phyloP scores from a whole-genome alignment of 1,140 invertebrate species.

The Drosophila melanica region DNA sequence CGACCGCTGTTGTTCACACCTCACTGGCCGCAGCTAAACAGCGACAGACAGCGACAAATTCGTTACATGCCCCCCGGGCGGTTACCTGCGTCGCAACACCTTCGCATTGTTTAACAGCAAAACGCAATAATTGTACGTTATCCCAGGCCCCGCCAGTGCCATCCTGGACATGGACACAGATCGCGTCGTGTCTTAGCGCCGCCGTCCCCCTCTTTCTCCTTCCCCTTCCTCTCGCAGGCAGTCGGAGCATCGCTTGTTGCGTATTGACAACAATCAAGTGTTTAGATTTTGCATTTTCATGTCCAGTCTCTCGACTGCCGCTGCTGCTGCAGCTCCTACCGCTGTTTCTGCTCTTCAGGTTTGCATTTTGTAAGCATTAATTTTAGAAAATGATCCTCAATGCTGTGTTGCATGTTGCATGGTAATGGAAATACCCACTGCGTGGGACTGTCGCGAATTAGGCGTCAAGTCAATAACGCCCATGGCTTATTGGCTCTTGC shows the following conservation, averaged over 20 bases:
- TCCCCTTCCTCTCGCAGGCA: not conserved
- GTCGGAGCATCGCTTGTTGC: constrained; percentile 22
- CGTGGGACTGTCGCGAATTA: constrained; percentile 18
- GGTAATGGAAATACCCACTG: constrained; percentile 1
- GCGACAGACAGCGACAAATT: constrained; percentile 71
- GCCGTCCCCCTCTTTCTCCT: not conserved
- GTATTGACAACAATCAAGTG: constrained; percentile 60
- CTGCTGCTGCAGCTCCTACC: not conserved
- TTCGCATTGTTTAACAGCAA: constrained; percentile 68
- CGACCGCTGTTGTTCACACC: constrained; percentile 62
- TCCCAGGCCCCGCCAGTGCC: constrained; percentile 13
- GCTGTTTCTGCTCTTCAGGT: not conserved
- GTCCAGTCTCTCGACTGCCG: constrained; percentile 11
- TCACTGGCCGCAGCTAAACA: constrained; percentile 51
- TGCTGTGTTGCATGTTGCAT: constrained; percentile 7
- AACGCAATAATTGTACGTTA: constrained; percentile 74
- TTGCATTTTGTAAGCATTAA: constrained; percentile 37
- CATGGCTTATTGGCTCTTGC: not conserved
- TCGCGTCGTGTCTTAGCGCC: constrained; percentile 26
- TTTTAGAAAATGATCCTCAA: constrained; percentile 39
- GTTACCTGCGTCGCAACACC: constrained; percentile 36
- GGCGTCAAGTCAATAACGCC: not conserved
- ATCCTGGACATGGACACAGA: constrained; percentile 11
- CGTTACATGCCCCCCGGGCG: constrained; percentile 54
- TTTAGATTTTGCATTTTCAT: constrained; percentile 53